These are phyloP conservation scores for Villa cingulata DNA, from an alignment of 2,888 invertebrate species.

Conservation along the genomic window DNA sequence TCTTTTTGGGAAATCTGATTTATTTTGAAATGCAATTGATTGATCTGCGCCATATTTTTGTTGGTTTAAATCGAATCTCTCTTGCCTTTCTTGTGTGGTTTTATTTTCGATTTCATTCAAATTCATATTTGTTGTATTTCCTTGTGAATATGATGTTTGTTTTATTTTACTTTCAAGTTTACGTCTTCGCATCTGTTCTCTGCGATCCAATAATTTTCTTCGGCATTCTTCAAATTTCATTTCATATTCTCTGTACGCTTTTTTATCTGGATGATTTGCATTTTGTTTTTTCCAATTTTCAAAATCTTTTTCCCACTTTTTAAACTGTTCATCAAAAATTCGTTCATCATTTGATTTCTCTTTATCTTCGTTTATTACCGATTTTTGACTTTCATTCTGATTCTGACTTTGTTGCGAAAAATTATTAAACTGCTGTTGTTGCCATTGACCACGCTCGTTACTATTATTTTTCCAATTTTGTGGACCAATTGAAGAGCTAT, in stretches of 20 bases:
- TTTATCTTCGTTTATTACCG: background rate
- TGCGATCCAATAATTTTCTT: conserved; percentile 59
- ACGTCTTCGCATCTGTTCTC: conserved; percentile 65
- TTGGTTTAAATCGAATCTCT: no score
- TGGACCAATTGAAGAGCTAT: no score
- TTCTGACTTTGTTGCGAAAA: no score
- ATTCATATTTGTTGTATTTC: no score
- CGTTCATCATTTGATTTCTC: conserved; percentile 47
- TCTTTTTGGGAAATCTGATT: no score
- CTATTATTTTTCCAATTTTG: no score
- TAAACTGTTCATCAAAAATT: conserved; percentile 77
- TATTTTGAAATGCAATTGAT: no score
- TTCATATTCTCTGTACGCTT: conserved; percentile 73
- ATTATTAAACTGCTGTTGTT: no score
- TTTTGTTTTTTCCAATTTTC: conserved; percentile 85
- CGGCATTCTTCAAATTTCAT: conserved; percentile 78
- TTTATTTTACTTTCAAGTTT: conserved; percentile 20
- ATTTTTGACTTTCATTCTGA: no score
- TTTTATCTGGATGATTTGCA: conserved; percentile 80
- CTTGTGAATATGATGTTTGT: background rate
- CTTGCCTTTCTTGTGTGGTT: background rate
- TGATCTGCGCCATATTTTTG: background rate
- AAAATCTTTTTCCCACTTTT: conserved; percentile 85
- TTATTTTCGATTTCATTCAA: no score
- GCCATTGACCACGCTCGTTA: no score